Percentiles rank a stretch among this genome's conserved stretches.
These are phyloP conservation scores for Lasioglossum morio DNA, from an alignment of 2,888 invertebrate species.

Conservation along the genomic window DNA sequence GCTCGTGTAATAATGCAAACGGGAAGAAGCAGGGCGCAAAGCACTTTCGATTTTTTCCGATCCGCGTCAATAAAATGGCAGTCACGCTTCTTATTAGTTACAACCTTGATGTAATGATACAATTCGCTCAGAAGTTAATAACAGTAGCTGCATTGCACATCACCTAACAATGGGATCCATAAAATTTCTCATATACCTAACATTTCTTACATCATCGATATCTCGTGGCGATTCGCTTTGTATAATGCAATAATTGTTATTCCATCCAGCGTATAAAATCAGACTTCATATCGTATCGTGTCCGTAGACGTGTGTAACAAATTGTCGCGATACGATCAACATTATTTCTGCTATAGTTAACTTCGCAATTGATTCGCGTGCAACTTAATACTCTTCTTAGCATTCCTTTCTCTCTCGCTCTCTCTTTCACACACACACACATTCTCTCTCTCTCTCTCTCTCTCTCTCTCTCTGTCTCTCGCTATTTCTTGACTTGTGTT, in stretches of 20 bases:
- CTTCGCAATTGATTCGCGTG: conserved; percentile 11
- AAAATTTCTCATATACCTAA: conserved; percentile 66
- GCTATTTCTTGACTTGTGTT: not conserved
- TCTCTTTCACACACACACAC: not conserved
- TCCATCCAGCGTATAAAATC: conserved; percentile 72
- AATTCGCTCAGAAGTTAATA: conserved; percentile 55
- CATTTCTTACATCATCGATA: conserved; percentile 51
- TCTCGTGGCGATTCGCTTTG: conserved; percentile 22
- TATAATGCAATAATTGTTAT: conserved; percentile 22
- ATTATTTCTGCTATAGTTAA: conserved; percentile 25
- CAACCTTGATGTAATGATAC: conserved; percentile 56
- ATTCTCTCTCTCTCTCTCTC: not conserved
- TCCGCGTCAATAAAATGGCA: conserved; percentile 62
- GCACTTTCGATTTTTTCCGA: conserved; percentile 25
- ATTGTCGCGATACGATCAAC: conserved; percentile 23
- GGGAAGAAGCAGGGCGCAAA: conserved; percentile 29
- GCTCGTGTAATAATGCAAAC: conserved; percentile 34
- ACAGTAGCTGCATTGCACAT: conserved; percentile 52
- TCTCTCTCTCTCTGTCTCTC: not conserved
- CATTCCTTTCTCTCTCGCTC: conserved; percentile 5
- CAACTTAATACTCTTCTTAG: conserved; percentile 23
- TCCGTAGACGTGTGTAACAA: conserved; percentile 25
- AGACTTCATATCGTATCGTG: conserved; percentile 66
- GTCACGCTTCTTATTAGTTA: conserved; percentile 62
- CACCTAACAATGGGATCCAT: conserved; percentile 53